Conservation (phyloP, 2,797 vertebrate species). For the Orestias chungarensis region DNA sequence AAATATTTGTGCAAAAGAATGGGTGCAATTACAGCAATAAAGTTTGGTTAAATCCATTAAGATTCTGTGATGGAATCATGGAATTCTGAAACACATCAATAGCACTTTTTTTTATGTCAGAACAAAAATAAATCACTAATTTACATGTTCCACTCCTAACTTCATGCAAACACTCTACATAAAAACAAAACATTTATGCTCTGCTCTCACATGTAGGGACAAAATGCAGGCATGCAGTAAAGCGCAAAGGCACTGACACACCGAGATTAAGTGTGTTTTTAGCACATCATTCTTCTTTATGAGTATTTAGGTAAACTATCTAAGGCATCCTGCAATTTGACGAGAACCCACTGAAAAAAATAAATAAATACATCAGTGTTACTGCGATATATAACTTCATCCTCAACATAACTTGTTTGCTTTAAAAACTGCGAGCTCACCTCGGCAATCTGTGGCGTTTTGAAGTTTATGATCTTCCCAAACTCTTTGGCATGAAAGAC, state of each 20-base stretch:
- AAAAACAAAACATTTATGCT: neutral
- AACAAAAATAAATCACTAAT: slow-evolving; percentile 8
- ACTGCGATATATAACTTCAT: neutral
- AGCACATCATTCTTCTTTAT: neutral
- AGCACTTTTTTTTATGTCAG: slow-evolving; percentile 39
- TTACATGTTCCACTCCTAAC: slow-evolving; percentile 1
- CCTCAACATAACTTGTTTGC: neutral
- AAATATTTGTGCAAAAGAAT: slow-evolving; percentile 11
- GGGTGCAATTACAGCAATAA: slow-evolving; percentile 17
- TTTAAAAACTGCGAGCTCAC: slow-evolving; percentile 68
- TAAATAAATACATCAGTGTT: slow-evolving; percentile 4
- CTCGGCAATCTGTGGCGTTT: slow-evolving; percentile 89
- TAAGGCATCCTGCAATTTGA: slow-evolving; percentile 91
- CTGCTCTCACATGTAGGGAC: slow-evolving; percentile 41
- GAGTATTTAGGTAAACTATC: slow-evolving; percentile 84
- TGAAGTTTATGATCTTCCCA: slow-evolving; percentile 99
- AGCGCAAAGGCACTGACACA: slow-evolving; percentile 76
- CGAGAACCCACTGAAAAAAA: slow-evolving; percentile 89
- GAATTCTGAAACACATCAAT: slow-evolving; percentile 8
- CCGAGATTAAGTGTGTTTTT: slow-evolving; percentile 24
- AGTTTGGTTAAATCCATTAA: slow-evolving; percentile 18
- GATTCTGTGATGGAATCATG: slow-evolving; percentile 20
- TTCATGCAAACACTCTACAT: slow-evolving; percentile 36
- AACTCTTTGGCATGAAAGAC: slow-evolving; percentile 98
- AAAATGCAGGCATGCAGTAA: slow-evolving; percentile 59